Base-by-base conservation (phyloP, 35 echinoderm and acorn worm species). In the Holothuria glaberrima region DNA sequence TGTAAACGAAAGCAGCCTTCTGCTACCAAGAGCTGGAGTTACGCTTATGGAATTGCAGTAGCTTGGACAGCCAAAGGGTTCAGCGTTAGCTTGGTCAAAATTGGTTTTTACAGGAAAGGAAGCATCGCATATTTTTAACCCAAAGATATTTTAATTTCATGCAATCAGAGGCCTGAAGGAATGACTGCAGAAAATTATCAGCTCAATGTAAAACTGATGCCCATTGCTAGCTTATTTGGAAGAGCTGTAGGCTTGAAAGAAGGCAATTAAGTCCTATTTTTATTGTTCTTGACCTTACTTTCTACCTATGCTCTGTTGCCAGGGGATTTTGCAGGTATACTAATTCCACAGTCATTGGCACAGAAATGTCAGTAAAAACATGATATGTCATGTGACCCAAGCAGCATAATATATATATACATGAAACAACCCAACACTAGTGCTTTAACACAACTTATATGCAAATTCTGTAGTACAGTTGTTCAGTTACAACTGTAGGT, bases 191-290 rank as follows among this genome's bases (percentile, higher is more conserved):
- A 78, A 78, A 78, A 78, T 78, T 78, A 78, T 41, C 74, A 78
- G 74, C 74, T 78, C 74, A n/a, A 48, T 78, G 80, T 19, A 84
- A 84, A 48, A 84, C 28, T 28, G 48, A 38, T 61, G 80, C 16
- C 80, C n/a, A 9, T 9, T 61, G 34, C 26, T 84, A 54, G 80
- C 31, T 84, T 78, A 48, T 48, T 78, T 48, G 35, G 74, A 48
- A 78, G 20, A 78, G 41, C 74, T 78, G 26, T 18, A n/a, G 71
- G 71, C 21, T 38, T 75, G 44, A 78, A 77, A 48, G 50, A 78
- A 78, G 74, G 74, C 74, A 78, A 78, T 78, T 78, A 78, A 78
- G 74, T 48, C 74, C 74, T 78, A 78, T 78, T 78, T 78, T 78
- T 50, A 78, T 78, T 78, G 74, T 78, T 78, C 74, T 48, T 78